Base-by-base conservation (phyloP, 2,888 invertebrate genomes). In the Trichopoda pennipes region DNA sequence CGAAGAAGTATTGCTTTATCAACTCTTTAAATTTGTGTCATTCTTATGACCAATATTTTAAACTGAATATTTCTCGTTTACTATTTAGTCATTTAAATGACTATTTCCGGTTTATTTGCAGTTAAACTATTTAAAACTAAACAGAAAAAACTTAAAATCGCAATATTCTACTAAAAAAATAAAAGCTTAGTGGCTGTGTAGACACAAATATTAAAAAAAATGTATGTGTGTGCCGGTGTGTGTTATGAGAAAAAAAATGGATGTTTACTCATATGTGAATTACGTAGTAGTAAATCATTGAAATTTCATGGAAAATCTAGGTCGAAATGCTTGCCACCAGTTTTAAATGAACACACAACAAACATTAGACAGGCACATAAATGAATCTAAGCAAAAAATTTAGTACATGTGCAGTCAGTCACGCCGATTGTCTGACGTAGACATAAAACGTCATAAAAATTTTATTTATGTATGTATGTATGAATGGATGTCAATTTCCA, bases 271-370 rank as follows among this genome's bases (percentile, higher is more conserved):
- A 80, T 75, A 70, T 70, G 63, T 78, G 63, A 74, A 70, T 44
- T 69, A 75, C 63, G 69, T 75, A 44, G 76, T 75, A 80, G 69
- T 80, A 80, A 80, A 75, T 80, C 64, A 75, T 75, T 69, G 75
- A 75, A 69, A 70, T 70, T 70, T 80, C 75, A 64, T 75, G 49
- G 63, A 75, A 75, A 80, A 75, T 70, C 56, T 75, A 64, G 75
- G 80, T 75, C 80, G 70, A 75, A 69, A 58, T 70, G 64, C 51
- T 64, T 69, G 44, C 58, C 69, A 53, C 35, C 23, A 38, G 19
- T 35, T 44, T 21, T 12, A 63, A 17, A 53, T 21, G 60, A 23
- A 79, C 9, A 75, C 14, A 75, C 14, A 47, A 38, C 17, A 56
- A 6, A 35, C 28, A 16, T 44, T 19, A 56, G 17, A n/a, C 32